Evolutionary conservation across 2,888 invertebrate species (phyloP), one percentile per base, ranked within the genome.

Genomic region (Mactromeris polynyma): DNA sequence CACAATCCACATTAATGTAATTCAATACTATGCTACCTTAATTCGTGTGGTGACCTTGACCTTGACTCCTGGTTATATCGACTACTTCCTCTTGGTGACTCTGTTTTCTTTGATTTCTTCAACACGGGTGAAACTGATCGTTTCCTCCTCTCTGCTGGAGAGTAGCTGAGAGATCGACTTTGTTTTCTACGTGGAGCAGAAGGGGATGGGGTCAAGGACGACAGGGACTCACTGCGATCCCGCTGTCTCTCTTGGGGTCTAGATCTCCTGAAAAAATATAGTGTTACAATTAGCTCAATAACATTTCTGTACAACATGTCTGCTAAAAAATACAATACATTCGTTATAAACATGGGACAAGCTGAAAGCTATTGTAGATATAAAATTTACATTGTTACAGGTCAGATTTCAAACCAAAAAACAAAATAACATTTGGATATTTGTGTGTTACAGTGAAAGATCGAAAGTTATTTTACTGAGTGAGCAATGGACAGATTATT

Each of bases 91-190:
- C 86, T 73, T 1, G 89, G 83, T 38, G 89, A 88, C 46, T 46
- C 85, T n/a, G 85, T 81, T 42, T 83, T 87, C 81, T 87, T 85
- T 87, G 91, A 85, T 78, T 69, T 83, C 79, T 86, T 92, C n/a
- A 40, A 73, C 79, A 73, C 36, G 2, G 94, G 93, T 7, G 92
- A 92, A 6, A 85, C 77, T 64, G 91, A 92, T 42, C 83, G 31
- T 84, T 84, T 84, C 88, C 88, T 86, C 86, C 81, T 88, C 80
- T 88, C 90, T 77, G 85, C 83, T n/a, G 93, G 93, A 78, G 93
- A 93, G 87, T 93, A 92, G 81, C 91, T 93, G 26, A 86, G 81
- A 26, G 94, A 94, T 51, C 86, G 89, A 83, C 91, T 91, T 69
- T 90, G 89, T 69, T 86, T 82, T 69, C 86, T 88, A 42, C 88